Conservation (phyloP, 2,888 invertebrate genomes). For the Leucophenga maculata region DNA sequence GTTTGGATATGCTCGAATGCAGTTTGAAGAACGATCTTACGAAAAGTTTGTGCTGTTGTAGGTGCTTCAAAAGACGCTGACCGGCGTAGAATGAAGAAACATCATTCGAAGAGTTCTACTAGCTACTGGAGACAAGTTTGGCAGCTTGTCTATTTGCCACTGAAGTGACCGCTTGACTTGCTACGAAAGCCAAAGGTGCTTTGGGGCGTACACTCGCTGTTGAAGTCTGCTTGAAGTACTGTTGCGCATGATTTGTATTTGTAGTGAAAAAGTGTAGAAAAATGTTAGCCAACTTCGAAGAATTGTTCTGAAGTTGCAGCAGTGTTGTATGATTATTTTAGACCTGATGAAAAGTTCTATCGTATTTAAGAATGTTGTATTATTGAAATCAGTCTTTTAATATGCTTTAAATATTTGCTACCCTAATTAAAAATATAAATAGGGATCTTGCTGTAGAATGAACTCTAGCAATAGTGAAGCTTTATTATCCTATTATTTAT, state of each 20-base stretch:
- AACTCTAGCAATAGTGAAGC: too few species aligned
- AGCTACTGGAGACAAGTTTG: conserved; percentile 21
- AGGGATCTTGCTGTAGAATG: too few species aligned
- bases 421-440: too few species aligned
- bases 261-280: too few species aligned
- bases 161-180: conserved; percentile 16
- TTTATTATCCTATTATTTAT: too few species aligned
- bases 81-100: conserved; percentile 35
- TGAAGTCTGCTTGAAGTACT: background rate
- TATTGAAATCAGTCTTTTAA: too few species aligned
- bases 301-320: too few species aligned
- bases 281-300: too few species aligned
- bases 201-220: background rate
- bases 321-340: too few species aligned
- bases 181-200: background rate
- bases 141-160: conserved; percentile 21
- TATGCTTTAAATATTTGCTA: too few species aligned
- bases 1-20: conserved; percentile 63
- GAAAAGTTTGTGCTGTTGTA: conserved; percentile 40
- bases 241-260: conserved; percentile 7
- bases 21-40: conserved; percentile 4
- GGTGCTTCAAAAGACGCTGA: conserved; percentile 59
- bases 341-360: too few species aligned
- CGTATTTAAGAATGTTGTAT: too few species aligned
- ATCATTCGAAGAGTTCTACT: background rate